phyloP scores from a whole-genome alignment of 2,113 vertebrate species.

The Catharus bicknelli region DNA sequence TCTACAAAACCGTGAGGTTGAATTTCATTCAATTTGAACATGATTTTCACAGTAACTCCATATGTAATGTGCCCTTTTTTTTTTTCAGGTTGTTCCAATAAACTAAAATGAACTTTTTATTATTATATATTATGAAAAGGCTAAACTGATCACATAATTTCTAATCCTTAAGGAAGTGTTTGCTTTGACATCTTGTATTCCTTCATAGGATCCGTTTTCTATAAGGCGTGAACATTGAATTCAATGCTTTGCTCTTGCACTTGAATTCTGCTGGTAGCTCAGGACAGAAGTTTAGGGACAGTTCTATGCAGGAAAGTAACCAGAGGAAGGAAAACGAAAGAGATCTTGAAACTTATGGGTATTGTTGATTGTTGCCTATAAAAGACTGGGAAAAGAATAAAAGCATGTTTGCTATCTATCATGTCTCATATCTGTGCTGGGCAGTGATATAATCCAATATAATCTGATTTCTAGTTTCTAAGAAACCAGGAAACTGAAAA shows the following conservation, averaged over 20 bases:
- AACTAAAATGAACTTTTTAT: neutral
- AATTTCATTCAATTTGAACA: slow-evolving; percentile 18
- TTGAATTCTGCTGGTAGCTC: neutral
- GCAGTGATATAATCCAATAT: neutral
- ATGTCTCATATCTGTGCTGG: neutral
- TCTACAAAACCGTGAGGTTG: neutral
- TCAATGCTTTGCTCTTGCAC: neutral
- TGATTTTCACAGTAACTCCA: slow-evolving; percentile 4
- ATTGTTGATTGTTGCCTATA: neutral
- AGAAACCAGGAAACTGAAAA: neutral
- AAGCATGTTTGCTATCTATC: neutral
- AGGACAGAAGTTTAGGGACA: neutral
- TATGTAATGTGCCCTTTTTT: neutral
- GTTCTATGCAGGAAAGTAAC: neutral
- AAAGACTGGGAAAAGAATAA: neutral
- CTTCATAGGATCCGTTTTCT: neutral
- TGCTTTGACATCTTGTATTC: neutral
- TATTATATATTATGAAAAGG: neutral
- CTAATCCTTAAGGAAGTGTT: neutral
- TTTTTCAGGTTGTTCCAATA: neutral
- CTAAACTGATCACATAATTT: neutral
- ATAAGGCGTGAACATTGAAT: neutral
- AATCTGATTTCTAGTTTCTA: neutral
- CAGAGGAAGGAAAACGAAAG: neutral
- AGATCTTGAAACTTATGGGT: neutral